A percentile compares a stretch with the other conserved stretches of the same genome.
phyloP scores from a whole-genome alignment of 2,113 vertebrate species.

The Gracilinanus agilis region DNA sequence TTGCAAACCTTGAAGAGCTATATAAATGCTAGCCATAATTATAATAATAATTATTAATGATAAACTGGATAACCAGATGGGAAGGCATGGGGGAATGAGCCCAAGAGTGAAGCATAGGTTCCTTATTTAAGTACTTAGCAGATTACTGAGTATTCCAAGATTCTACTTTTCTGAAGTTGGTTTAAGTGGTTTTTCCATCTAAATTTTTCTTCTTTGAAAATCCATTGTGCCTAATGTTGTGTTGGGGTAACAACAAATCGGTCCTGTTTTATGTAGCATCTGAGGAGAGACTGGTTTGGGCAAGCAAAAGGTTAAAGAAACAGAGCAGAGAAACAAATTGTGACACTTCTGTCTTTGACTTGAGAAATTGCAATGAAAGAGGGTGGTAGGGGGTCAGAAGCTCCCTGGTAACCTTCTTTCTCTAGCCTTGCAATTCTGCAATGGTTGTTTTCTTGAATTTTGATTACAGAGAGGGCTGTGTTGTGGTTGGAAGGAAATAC shows the following conservation, averaged over 20 bases:
- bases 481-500: constrained; percentile 28
- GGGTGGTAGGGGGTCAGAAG: constrained; percentile 47
- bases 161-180: not conserved
- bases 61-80: not conserved
- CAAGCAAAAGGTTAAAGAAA: constrained; percentile 59
- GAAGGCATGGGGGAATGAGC: not conserved
- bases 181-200: not conserved
- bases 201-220: not conserved
- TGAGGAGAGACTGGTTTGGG: not conserved
- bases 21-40: not conserved
- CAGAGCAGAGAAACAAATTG: not conserved
- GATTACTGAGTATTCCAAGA: not conserved
- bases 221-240: not conserved
- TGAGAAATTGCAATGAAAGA: constrained; percentile 52
- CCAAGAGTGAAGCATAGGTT: not conserved
- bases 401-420: not conserved
- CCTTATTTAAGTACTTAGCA: not conserved
- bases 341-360: not conserved
- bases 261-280: not conserved
- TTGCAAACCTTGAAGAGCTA: not conserved
- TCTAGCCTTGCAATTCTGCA: constrained; percentile 46
- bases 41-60: not conserved
- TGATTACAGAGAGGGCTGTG: constrained; percentile 72
- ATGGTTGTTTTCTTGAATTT: constrained; percentile 55
- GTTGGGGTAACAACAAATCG: not conserved